Conservation (phyloP, 2,113 vertebrate species). For the Tachysurus vachellii region DNA sequence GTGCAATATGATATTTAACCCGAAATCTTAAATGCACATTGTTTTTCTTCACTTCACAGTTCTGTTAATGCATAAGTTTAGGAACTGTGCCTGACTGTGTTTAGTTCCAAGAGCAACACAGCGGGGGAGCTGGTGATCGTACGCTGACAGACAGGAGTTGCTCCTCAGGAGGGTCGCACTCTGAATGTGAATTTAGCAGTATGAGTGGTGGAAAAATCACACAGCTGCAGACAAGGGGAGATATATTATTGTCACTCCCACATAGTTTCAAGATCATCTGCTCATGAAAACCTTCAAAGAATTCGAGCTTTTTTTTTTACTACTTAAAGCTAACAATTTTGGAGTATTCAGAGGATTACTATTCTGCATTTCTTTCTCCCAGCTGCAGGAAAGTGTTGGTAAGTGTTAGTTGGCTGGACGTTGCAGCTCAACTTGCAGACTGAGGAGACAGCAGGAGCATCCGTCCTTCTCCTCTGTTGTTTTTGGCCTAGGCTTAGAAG, state of each 20-base stretch:
- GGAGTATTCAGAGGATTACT: conserved; percentile 13
- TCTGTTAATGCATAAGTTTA: conserved; percentile 82
- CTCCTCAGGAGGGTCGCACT: conserved; percentile 66
- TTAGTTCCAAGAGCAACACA: conserved; percentile 88
- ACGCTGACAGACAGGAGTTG: conserved; percentile 80
- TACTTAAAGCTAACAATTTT: conserved; percentile 18
- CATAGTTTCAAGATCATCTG: conserved; percentile 51
- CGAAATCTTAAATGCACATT: conserved; percentile 67
- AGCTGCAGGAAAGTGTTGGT: conserved; percentile 27
- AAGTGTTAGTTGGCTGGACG: conserved; percentile 30
- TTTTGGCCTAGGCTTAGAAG: conserved; percentile 58
- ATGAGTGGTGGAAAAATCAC: conserved; percentile 64
- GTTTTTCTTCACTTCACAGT: conserved; percentile 76
- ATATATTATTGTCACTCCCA: conserved; percentile 54
- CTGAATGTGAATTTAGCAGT: conserved; percentile 66
- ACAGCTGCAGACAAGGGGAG: conserved; percentile 65
- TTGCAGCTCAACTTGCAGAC: conserved; percentile 13
- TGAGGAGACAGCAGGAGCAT: conserved; percentile 54
- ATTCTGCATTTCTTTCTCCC: conserved; percentile 18
- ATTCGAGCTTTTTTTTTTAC: neutral
- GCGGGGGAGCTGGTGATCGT: conserved; percentile 76
- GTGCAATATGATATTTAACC: conserved; percentile 45
- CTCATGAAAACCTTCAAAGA: conserved; percentile 32
- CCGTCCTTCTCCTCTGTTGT: conserved; percentile 58
- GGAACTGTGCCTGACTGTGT: conserved; percentile 73